Evolutionary conservation across 2,797 vertebrate genomes (phyloP).

Genomic region (Eptatretus atami): DNA sequence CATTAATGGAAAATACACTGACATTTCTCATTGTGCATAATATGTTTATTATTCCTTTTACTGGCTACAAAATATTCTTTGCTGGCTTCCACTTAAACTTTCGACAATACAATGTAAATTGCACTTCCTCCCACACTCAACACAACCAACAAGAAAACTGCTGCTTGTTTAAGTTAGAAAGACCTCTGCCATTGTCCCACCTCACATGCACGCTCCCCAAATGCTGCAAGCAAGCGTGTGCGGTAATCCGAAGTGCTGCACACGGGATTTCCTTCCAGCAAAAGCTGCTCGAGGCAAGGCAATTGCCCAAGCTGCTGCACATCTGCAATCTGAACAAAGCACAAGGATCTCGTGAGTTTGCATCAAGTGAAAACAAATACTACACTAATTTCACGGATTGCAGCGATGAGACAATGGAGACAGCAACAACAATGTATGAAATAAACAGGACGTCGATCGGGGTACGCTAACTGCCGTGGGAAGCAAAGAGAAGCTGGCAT

Average conservation of each 20-base stretch:
- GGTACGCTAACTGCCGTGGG: too few relatives aligned
- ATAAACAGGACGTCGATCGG: too few relatives aligned
- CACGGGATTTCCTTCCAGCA: conserved; percentile 39
- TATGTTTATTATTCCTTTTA: too few relatives aligned
- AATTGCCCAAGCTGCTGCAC: conserved; percentile 41
- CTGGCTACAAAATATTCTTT: too few relatives aligned
- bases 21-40: too few relatives aligned
- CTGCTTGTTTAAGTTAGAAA: neutral
- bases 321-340: conserved; percentile 43
- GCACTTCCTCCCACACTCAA: too few relatives aligned
- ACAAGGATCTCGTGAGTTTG: conserved; percentile 3
- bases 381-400: neutral
- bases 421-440: too few relatives aligned
- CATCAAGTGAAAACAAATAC: neutral
- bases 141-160: too few relatives aligned
- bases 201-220: conserved; percentile 73
- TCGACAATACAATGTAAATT: too few relatives aligned
- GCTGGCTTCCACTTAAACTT: too few relatives aligned
- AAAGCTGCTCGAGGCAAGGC: conserved; percentile 56
- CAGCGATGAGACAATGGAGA: neutral
- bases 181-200: conserved; percentile 15
- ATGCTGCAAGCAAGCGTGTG: conserved; percentile 75
- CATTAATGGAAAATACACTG: too few relatives aligned
- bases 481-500: too few relatives aligned
- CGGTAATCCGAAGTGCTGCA: conserved; percentile 85